Evolutionary conservation across 2,113 vertebrate genomes (phyloP), one percentile per base, ranked within the genome.

Genomic region (Fulica atra): DNA sequence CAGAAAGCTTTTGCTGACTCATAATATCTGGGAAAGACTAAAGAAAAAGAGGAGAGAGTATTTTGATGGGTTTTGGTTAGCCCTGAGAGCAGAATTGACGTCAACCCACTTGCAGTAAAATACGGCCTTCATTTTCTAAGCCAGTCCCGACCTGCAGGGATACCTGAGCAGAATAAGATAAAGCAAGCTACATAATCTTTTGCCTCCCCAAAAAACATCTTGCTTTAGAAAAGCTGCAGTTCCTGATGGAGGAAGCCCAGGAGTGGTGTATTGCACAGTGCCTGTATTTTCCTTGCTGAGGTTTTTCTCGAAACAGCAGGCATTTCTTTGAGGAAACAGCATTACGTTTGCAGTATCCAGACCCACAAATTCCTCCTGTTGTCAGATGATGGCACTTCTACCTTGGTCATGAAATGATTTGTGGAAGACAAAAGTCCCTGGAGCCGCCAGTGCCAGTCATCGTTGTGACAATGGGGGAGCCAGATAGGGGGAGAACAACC

Each of bases 111-210:
- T 95, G 92, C 87, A 94, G 81, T 50, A 92, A 96, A 95, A 92
- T 40, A 81, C 26, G 9, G 85, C 53, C 84, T 93, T 92, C 40
- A 42, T 93, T 96, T 96, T 86, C 63, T 70, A 86, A 94, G 65
- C 23, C 11, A 92, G 82, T 50, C 29, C 64, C 81, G 48, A 86
- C 70, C 95, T 95, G 68, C 81, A 96, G 85, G 65, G 68, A 69
- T 61, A 94, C 44, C 94, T 96, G 92, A 97, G 74, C 46, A 92
- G 95, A 96, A 91, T 94, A 96, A 48, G 33, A 73, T 48, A 80
- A 76, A 50, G 48, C n/a, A 50, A 26, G 74, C 69, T 71, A 66
- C 23, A 24, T 48, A 16, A 76, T 35, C 17, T 77, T 78, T 38
- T 53, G 15, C 38, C 24, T 91, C 25, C 61, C 36, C 19, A 65